Evolutionary conservation across 2,113 vertebrate species (phyloP).

Genomic region (Hydropotes inermis): DNA sequence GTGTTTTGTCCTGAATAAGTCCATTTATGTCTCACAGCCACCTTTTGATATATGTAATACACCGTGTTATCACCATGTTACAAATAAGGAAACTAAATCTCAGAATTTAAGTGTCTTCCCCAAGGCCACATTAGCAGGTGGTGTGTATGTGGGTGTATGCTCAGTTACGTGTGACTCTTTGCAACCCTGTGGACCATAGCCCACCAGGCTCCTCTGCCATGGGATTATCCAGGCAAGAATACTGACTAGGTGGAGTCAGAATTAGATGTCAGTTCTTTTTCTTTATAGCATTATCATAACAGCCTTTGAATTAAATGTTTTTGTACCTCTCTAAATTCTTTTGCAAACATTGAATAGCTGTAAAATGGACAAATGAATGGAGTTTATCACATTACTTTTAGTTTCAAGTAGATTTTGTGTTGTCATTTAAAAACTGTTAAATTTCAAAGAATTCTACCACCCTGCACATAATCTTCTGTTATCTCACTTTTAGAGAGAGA

Average conservation of each 20-base stretch:
- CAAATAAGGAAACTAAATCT: constrained; percentile 30
- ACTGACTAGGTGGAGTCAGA: background rate
- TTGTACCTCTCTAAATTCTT: constrained; percentile 17
- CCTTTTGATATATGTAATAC: background rate
- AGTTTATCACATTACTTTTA: constrained; percentile 23
- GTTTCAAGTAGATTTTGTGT: constrained; percentile 43
- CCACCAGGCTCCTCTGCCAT: background rate
- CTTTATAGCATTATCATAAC: background rate
- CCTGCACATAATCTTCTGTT: background rate
- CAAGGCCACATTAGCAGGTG: background rate
- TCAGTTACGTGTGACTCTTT: background rate
- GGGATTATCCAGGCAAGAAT: background rate
- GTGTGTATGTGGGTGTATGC: background rate
- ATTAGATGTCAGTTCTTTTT: background rate
- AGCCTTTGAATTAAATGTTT: constrained; percentile 1
- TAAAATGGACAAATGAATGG: constrained; percentile 16
- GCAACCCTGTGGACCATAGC: background rate
- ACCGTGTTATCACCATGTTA: background rate
- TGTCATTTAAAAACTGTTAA: constrained; percentile 58
- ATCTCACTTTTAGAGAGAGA: constrained; percentile 18
- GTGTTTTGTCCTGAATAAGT: background rate
- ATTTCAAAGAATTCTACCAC: constrained; percentile 49
- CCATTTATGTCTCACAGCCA: background rate
- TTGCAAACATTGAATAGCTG: background rate
- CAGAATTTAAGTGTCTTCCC: background rate